Conservation (phyloP, 2,113 vertebrate species). For the Nibea albiflora region DNA sequence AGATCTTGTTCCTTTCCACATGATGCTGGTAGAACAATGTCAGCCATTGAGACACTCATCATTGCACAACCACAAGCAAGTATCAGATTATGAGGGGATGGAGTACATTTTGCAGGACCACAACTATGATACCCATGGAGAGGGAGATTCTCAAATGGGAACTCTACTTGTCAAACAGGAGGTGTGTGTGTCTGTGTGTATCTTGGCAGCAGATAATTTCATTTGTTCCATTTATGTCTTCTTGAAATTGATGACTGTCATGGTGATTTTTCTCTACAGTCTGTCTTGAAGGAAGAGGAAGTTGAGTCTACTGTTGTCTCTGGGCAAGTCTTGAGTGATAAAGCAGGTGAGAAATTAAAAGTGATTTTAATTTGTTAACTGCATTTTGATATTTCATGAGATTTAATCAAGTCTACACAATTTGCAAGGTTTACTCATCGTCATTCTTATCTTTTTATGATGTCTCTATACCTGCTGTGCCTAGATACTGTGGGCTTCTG, state of each 20-base stretch:
- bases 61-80: conserved; percentile 21
- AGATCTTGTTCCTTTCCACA: conserved; percentile 57
- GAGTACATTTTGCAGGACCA: conserved; percentile 60
- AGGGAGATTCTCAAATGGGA: conserved; percentile 44
- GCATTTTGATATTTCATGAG: neutral
- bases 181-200: conserved; percentile 65
- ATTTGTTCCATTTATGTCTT: neutral
- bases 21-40: conserved; percentile 45
- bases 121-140: conserved; percentile 38
- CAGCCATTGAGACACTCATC: conserved; percentile 15
- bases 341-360: conserved; percentile 44
- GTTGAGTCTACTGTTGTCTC: conserved; percentile 33
- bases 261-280: conserved; percentile 27
- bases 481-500: conserved; percentile 13
- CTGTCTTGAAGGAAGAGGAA: conserved; percentile 69
- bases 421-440: neutral
- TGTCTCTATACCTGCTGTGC: neutral
- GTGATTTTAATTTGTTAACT: neutral
- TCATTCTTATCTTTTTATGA: neutral
- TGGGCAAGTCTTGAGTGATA: conserved; percentile 44
- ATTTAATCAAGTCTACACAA: neutral
- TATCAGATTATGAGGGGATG: neutral
- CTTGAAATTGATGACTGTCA: conserved; percentile 8
- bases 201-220: neutral
- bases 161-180: conserved; percentile 69